Percentiles rank a stretch among this genome's conserved stretches.
Evolutionary conservation across 2,797 vertebrate genomes (phyloP).

Genomic region (Gallinago nigripennis): DNA sequence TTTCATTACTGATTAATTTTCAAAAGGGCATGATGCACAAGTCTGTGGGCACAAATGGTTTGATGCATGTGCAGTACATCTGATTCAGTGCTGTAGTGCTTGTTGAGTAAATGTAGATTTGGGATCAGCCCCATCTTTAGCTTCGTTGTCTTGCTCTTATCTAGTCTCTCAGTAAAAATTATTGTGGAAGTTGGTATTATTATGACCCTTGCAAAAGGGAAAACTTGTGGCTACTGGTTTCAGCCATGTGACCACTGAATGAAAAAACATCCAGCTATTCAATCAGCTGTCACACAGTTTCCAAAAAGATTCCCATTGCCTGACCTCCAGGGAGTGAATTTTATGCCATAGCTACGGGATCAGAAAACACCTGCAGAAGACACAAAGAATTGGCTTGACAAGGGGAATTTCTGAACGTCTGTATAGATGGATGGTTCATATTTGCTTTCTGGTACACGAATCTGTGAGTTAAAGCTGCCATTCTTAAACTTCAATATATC

Average conservation of each 20-base stretch:
- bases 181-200: neutral
- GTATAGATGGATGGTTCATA: rapidly evolving
- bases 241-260: neutral
- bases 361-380: neutral
- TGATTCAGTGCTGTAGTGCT: neutral
- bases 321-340: neutral
- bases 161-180: neutral
- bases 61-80: neutral
- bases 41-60: neutral
- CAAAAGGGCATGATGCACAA: neutral
- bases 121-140: neutral
- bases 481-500: neutral
- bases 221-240: neutral
- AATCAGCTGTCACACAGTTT: neutral
- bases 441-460: neutral
- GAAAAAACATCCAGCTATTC: neutral
- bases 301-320: neutral
- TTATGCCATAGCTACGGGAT: neutral
- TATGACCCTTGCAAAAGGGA: neutral
- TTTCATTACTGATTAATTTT: neutral
- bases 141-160: neutral
- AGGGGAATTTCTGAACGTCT: neutral
- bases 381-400: neutral
- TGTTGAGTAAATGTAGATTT: neutral
- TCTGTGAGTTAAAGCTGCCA: neutral